Base-by-base conservation (phyloP, 1,140 invertebrate genomes). In the Bilobella aurantiaca region DNA sequence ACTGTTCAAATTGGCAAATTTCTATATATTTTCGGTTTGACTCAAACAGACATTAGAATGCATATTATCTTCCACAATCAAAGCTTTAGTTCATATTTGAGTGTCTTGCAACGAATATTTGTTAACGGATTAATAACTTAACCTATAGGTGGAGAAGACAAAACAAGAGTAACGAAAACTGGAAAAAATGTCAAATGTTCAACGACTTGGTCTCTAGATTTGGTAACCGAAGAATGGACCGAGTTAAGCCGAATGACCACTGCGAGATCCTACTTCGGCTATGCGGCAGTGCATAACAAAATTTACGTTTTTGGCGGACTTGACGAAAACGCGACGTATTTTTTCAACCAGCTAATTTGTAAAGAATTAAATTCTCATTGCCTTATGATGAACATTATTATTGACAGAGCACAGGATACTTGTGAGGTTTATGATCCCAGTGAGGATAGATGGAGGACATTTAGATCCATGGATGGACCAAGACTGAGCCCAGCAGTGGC, bases 241-340 rank as follows among this genome's bases (percentile, higher is more conserved):
- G 3, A 25, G 23, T 27, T 62, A 28, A 31, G 8, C 2, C 2
- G 12, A 3, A 62, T 62, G 59, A 37, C 14, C 5, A 37, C 32
- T 18, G 3, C 59, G n/a, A 3, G 59, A 37, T 21, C 29, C 8
- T 30, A 62, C 30, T 62, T 62, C 34, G 59, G 59, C 18, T 62
- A 62, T 28, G 37, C 37, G 2, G 8, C 27, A 21, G n/a, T 18
- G n/a, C 2, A 37, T 23, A 27, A 27, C 12, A 62, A 37, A 37
- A 62, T 62, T n/a, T 62, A 5, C 23, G 59, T 62, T 12, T 62
- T 62, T 27, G 59, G 59, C 21, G 59, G 59, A 18, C 12, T 62
- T 8, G 59, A 37, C 25, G 2, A 37, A 18, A 25, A 37, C 18
- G 58, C 23, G 31, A 16, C 14, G 58, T 59, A 59, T 30, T 14